These are phyloP conservation scores for Grammomys dolichurus DNA, from an alignment of 2,113 vertebrate species.

Conservation along the genomic window DNA sequence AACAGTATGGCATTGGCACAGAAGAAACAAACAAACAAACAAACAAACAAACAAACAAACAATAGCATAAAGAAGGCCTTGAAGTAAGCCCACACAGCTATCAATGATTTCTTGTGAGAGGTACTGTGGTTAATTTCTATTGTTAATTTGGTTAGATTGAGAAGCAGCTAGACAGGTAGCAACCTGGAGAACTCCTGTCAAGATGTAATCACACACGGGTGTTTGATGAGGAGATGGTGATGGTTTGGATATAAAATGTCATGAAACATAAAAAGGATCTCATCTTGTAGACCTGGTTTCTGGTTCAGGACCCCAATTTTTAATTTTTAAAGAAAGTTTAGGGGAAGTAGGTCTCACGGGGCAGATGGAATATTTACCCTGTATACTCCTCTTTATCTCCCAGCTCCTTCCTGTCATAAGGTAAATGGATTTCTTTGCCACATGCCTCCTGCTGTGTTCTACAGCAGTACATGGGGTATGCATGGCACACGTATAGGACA, in stretches of 20 bases:
- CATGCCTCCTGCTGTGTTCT: too few relatives aligned
- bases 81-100: neutral
- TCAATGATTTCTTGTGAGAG: neutral
- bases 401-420: neutral
- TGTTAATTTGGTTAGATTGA: neutral
- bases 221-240: too few relatives aligned
- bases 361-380: neutral
- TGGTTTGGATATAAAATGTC: too few relatives aligned
- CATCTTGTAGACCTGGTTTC: too few relatives aligned
- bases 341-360: neutral
- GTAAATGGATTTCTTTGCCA: neutral
- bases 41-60: neutral
- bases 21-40: neutral
- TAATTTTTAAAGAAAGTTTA: neutral
- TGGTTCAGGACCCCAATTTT: neutral
- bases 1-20: neutral
- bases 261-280: too few relatives aligned
- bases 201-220: too few relatives aligned
- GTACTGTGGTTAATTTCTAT: neutral
- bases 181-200: too few relatives aligned
- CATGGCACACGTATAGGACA: too few relatives aligned
- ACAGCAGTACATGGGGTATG: neutral
- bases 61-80: too few relatives aligned
- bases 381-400: fast-evolving
- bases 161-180: too few relatives aligned